Base-by-base conservation (phyloP, 1,140 invertebrate species). In the Argopecten irradians region DNA sequence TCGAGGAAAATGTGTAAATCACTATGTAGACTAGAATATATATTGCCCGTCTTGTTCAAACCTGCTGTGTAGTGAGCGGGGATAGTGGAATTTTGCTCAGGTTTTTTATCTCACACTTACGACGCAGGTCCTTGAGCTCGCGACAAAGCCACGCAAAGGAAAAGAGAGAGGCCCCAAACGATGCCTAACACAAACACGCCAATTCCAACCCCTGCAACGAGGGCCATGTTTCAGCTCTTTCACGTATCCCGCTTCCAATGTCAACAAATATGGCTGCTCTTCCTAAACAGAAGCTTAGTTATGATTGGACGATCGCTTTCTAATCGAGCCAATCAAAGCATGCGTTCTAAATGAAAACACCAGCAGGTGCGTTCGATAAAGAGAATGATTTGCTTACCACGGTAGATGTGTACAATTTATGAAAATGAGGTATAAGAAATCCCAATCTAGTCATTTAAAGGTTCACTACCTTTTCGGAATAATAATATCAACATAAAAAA, bases 261-360 rank as follows among this genome's bases (percentile, higher is more conserved):
- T 71, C 55, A 71, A 71, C 55, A 71, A 71, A n/a, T 71, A 71
- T 71, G 55, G 55, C 55, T 71, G 55, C n/a, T 28, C 55, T 71
- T n/a, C 55, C 55, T 22, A 16, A 71, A 71, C 55, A 71, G 55
- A 71, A 71, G 55, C 55, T 71, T 28, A n/a, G 3, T 71, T 1
- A n/a, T 71, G 55, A 71, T 71, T 71, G 55, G 55, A 71, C n/a
- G 28, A 28, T 28, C 2, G n/a, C 22, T 71, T n/a, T n/a, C 5
- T 16, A 71, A n/a, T 71, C 55, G 55, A 71, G 55, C 55, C 55
- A 71, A 71, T 71, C 55, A 71, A 28, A 1, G 5, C 28, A 2
- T 71, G 28, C 22, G 16, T 28, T 28, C n/a, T n/a, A 71, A 71
- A 71, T n/a, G 22, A n/a, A 28, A 19, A 16, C n/a, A 14, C 22